Evolutionary conservation across 2,888 invertebrate genomes (phyloP).

Genomic region (Dolichopus griseipennis): DNA sequence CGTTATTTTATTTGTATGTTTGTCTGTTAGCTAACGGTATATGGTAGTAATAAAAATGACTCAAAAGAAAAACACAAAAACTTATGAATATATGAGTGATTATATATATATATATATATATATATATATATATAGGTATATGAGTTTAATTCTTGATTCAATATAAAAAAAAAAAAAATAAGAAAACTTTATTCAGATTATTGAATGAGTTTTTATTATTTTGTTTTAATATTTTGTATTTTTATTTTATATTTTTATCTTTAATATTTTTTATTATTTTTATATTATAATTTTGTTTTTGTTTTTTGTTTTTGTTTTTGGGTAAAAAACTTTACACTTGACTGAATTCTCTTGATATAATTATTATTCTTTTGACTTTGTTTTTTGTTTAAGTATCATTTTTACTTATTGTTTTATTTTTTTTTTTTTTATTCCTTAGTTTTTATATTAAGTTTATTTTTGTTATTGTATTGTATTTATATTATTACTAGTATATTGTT

Average conservation of each 20-base stretch:
- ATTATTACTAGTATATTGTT: neutral
- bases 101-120: neutral
- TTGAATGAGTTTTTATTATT: neutral
- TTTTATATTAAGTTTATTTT: neutral
- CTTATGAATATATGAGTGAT: too few species aligned
- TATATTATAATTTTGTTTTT: too few species aligned
- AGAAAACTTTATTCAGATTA: neutral
- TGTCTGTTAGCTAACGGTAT: neutral
- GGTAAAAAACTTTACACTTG: neutral
- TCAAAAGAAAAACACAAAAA: too few species aligned
- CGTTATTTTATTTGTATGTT: neutral
- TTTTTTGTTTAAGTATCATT: neutral
- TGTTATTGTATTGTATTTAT: neutral
- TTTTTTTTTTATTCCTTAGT: neutral
- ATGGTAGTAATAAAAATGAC: too few species aligned
- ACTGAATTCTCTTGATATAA: constrained; percentile 4
- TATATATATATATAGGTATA: neutral
- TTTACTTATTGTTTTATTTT: neutral
- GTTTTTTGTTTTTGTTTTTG: too few species aligned
- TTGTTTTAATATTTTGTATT: neutral
- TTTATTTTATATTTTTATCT: neutral
- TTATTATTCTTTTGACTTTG: neutral
- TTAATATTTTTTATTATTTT: too few species aligned
- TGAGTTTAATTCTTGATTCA: neutral
- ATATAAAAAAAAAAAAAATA: too few species aligned